Conservation (phyloP, 2,113 vertebrate genomes). For the Synodontis membranacea region DNA sequence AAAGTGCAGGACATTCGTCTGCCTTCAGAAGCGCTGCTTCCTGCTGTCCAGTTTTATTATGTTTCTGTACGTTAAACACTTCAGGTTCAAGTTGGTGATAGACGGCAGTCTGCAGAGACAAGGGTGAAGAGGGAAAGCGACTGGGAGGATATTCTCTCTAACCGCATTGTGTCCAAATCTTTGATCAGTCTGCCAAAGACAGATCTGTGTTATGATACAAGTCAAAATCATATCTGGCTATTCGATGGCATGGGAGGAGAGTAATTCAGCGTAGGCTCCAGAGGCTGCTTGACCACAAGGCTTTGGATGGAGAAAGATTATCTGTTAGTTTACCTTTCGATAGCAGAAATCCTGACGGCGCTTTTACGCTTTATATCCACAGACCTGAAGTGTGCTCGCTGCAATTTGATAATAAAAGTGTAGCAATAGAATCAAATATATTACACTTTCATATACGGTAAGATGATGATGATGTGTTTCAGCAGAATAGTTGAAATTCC, state of each 20-base stretch:
- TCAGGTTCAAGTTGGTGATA: slow-evolving; percentile 26
- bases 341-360: neutral
- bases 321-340: slow-evolving; percentile 27
- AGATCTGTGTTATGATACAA: slow-evolving; percentile 36
- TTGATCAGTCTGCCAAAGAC: slow-evolving; percentile 46
- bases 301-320: slow-evolving; percentile 1
- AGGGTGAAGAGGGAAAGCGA: slow-evolving; percentile 15
- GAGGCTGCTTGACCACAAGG: neutral
- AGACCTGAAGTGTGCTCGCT: neutral
- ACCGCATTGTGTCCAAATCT: slow-evolving; percentile 35
- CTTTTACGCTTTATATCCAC: slow-evolving; percentile 10
- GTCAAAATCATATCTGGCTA: slow-evolving; percentile 29
- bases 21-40: slow-evolving; percentile 2
- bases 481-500: neutral
- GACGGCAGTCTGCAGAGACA: slow-evolving; percentile 37
- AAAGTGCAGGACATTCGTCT: too few species aligned
- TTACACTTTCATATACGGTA: neutral
- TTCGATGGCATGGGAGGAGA: slow-evolving; percentile 20
- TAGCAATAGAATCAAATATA: neutral
- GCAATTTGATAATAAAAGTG: neutral
- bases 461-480: neutral
- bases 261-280: slow-evolving; percentile 24
- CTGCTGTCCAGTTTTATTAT: slow-evolving; percentile 18
- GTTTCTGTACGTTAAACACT: slow-evolving; percentile 5
- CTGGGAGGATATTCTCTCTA: slow-evolving; percentile 42